phyloP scores from a whole-genome alignment of 2,888 invertebrate species.

The Adineta ricciae region DNA sequence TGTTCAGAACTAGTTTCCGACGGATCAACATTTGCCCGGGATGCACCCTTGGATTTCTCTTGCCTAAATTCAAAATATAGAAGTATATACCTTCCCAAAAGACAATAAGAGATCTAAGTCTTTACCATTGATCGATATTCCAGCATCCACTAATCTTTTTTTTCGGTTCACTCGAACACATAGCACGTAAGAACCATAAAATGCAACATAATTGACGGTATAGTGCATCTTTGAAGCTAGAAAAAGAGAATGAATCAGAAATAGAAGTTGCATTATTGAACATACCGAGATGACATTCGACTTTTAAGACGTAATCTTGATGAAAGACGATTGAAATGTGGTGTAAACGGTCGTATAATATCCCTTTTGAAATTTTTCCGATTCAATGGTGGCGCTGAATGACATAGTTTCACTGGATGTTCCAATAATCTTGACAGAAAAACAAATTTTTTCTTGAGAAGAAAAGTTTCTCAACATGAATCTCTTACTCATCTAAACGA shows the following conservation, averaged over 20 bases:
- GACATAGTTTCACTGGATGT: background rate
- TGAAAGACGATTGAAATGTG: background rate
- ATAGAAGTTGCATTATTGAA: background rate
- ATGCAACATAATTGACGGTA: slow-evolving; percentile 3
- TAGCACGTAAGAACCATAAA: slow-evolving; percentile 7
- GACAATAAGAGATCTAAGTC: background rate
- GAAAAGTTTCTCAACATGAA: too few relatives aligned
- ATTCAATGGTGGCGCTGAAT: slow-evolving; percentile 13
- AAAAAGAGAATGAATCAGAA: background rate
- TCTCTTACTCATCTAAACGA: too few relatives aligned
- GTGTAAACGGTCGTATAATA: background rate
- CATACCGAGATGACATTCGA: background rate
- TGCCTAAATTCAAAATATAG: background rate
- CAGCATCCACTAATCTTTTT: background rate
- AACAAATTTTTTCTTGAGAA: too few relatives aligned
- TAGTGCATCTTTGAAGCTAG: background rate
- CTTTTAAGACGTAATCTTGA: background rate
- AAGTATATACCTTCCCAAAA: background rate
- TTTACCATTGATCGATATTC: slow-evolving; percentile 4
- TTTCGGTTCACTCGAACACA: background rate
- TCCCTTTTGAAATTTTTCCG: background rate
- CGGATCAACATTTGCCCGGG: too few relatives aligned
- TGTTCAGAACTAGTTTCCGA: too few relatives aligned
- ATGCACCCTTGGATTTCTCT: too few relatives aligned
- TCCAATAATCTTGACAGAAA: too few relatives aligned